Base-by-base conservation (phyloP, 1,140 invertebrate species). In the Diplogasteroides magnus region DNA sequence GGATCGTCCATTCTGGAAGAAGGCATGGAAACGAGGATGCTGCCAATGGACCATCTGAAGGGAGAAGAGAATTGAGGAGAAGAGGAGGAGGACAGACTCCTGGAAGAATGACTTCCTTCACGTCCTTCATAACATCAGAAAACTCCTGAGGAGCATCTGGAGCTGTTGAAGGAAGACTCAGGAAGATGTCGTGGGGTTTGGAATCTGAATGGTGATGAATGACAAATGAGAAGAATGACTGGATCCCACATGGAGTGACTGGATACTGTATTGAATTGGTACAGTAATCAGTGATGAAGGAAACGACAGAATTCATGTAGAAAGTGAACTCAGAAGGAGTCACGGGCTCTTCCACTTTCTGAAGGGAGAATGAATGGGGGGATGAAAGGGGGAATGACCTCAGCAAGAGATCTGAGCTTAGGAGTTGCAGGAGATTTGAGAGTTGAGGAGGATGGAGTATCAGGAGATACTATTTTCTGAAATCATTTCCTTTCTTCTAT, bases 41-140 rank as follows among this genome's bases (percentile, higher is more conserved):
- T 69, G 68, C 68, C 68, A 69, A 23, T 69, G 68, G 6, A 60
- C 84, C 77, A 94, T 91, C 37, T 48, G 37, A 48, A 48, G 19
- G 19, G 37, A 6, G 37, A 11, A 48, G 19, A 11, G 6, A 6
- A 48, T 48, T 48, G 6, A 11, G 37, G 37, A 11, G 19, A 19
- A 48, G 19, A 48, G 6, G 19, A 19, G 19, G 19, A 48, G 6
- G 19, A 48, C 37, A 11, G 37, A 48, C 37, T 37, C 94, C 94
- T 0, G 93, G 93, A 92, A 98, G 95, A 72, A 98, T 97, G 85
- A 92, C 92, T 27, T 87, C 87, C 83, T 97, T 92, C 0, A 97
- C 89, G 82, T 97, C 94, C 19, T 84, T 85, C 91, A 97, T 93
- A 60, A 97, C 94, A 19, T 88, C 85, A 23, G 93, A 90, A 90